Conservation (phyloP, 2,797 vertebrate genomes). For the Pangasius mekongensis region DNA sequence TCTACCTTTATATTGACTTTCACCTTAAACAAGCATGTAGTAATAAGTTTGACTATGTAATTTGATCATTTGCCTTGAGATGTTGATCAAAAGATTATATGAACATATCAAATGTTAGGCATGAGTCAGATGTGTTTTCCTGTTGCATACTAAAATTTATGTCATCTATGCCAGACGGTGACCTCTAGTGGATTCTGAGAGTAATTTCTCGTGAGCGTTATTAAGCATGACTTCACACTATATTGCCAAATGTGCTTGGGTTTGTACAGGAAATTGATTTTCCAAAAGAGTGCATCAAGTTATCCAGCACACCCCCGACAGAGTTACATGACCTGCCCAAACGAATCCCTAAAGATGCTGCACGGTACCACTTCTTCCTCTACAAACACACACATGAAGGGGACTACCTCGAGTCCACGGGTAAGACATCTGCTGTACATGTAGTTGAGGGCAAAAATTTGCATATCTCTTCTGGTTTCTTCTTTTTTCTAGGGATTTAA, state of each 20-base stretch:
- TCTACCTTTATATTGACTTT: neutral
- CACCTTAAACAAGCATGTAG: no score
- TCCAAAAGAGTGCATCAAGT: conserved; percentile 84
- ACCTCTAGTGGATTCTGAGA: neutral
- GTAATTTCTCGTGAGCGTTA: neutral
- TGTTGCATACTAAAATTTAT: neutral
- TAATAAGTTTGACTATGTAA: neutral
- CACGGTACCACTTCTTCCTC: conserved; percentile 87
- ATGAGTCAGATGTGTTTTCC: neutral
- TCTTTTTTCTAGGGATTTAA: neutral
- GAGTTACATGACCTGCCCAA: conserved; percentile 85
- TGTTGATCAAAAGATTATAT: neutral
- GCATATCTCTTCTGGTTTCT: neutral
- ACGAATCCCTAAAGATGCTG: conserved; percentile 84
- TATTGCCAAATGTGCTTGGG: conserved; percentile 39
- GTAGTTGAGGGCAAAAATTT: neutral
- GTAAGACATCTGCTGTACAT: conserved; percentile 63
- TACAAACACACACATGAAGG: conserved; percentile 87
- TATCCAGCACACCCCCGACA: conserved; percentile 81
- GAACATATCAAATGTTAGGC: neutral
- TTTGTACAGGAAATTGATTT: conserved; percentile 86
- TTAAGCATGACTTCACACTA: neutral
- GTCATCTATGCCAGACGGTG: neutral
- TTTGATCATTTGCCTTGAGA: neutral
- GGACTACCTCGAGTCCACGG: conserved; percentile 85